Evolutionary conservation across 37 sponge, comb jelly and placozoan genomes (phyloP), one percentile per base, ranked within the genome.

Genomic region (Chondrosia reniformis): DNA sequence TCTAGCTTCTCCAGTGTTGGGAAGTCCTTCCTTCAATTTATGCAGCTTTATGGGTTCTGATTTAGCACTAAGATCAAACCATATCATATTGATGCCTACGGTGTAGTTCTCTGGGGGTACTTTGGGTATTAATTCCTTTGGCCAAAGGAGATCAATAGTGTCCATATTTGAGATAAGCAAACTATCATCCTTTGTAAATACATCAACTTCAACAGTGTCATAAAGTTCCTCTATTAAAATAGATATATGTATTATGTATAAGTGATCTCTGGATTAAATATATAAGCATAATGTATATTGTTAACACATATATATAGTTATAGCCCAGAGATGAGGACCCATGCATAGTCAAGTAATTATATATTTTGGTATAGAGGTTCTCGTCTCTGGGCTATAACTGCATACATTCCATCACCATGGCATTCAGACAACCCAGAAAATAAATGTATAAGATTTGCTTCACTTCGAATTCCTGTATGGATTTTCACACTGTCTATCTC

Each of bases 71-170:
- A 69, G 38, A 22, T 69, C 72, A 69, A 39, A 55, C 49, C n/a
- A n/a, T n/a, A n/a, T n/a, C n/a, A 85, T 44, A 2, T 13, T 63
- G 33, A 85, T 80, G 42, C 80, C 80, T 28, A 85, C 80, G 3
- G 42, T 63, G 69, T 57, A 59, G 56, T 58, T 36, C 21, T 79
- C 43, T 0, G 63, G 49, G 3, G 71, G 63, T 28, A 22, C 33
- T 0, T 17, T 19, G 21, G 79, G 79, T 40, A 72, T n/a, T 33
- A 84, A 52, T 30, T 37, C 58, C 36, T 41, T 24, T 41, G 56
- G n/a, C 77, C 58, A 56, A 38, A 25, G 13, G 52, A 49, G 10
- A 19, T 49, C 15, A 49, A 19, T 10, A 49, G 10, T 49, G 52
- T 49, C 10, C 15, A 15, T 49, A 49, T 19, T 49, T 49, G 52